These are phyloP conservation scores for Chrysotoxum bicinctum DNA, from an alignment of 2,888 invertebrate species.

Conservation along the genomic window DNA sequence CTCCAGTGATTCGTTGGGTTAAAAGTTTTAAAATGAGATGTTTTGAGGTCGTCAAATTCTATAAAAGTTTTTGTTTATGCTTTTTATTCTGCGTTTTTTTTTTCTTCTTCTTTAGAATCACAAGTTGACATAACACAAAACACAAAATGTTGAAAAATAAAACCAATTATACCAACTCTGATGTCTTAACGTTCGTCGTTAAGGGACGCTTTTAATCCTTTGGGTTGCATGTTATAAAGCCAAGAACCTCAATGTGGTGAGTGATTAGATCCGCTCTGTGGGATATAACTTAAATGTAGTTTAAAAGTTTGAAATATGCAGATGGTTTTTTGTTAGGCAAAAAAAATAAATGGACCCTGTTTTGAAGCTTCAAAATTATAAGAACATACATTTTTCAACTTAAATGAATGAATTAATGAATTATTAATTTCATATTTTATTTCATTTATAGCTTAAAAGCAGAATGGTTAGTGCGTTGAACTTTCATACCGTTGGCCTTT, in stretches of 20 bases:
- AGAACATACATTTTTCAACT: not conserved
- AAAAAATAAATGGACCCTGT: not conserved
- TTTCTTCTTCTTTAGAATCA: not conserved
- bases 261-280: constrained; percentile 2
- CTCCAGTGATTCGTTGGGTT: constrained; percentile 4
- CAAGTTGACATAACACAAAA: constrained; percentile 1
- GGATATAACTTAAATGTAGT: not conserved
- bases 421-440: no score
- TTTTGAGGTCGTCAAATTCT: constrained; percentile 32
- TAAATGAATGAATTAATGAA: no score
- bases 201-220: not conserved
- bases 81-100: no score
- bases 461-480: no score
- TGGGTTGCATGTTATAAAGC: not conserved
- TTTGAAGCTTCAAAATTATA: not conserved
- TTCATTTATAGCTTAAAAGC: no score
- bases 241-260: not conserved
- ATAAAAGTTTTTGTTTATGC: constrained; percentile 3
- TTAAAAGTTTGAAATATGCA: not conserved
- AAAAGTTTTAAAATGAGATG: constrained; percentile 37
- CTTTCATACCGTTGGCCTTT: no score
- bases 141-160: constrained; percentile 19
- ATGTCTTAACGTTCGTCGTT: constrained; percentile 17
- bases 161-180: constrained; percentile 18
- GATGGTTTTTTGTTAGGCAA: not conserved